Conservation (phyloP, 2,797 vertebrate species). For the Onychomys leucogaster region DNA sequence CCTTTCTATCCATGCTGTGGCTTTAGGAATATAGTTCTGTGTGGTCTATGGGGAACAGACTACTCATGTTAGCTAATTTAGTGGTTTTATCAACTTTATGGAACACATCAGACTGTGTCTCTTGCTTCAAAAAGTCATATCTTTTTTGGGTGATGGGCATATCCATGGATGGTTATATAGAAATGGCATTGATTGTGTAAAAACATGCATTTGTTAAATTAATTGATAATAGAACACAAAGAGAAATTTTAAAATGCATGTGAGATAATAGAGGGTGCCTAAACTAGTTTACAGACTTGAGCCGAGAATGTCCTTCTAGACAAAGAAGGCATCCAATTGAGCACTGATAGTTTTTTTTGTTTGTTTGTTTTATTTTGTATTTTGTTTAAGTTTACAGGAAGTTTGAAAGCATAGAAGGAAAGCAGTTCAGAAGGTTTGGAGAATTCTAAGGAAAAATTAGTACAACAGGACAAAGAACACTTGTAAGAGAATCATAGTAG, state of each 20-base stretch:
- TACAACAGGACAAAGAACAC: not conserved
- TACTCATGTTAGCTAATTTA: not conserved
- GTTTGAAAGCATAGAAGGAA: not conserved
- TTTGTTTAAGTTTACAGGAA: not conserved
- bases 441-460: not conserved
- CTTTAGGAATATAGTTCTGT: not conserved
- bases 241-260: not conserved
- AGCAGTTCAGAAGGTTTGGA: not conserved
- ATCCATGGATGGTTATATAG: not conserved
- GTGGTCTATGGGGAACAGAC: not conserved
- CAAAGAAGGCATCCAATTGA: not conserved
- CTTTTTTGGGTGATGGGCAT: not conserved
- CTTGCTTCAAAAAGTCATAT: not conserved
- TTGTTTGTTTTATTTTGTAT: not conserved
- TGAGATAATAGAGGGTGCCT: not conserved
- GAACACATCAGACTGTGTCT: not conserved
- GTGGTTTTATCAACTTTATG: not conserved
- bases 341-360: not conserved
- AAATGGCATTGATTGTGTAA: not conserved
- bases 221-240: not conserved
- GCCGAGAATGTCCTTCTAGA: not conserved
- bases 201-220: not conserved
- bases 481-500: not conserved
- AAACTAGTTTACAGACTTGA: not conserved
- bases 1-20: not conserved